Conservation (phyloP, 1,140 invertebrate species). For the Calephelis virginiensis region DNA sequence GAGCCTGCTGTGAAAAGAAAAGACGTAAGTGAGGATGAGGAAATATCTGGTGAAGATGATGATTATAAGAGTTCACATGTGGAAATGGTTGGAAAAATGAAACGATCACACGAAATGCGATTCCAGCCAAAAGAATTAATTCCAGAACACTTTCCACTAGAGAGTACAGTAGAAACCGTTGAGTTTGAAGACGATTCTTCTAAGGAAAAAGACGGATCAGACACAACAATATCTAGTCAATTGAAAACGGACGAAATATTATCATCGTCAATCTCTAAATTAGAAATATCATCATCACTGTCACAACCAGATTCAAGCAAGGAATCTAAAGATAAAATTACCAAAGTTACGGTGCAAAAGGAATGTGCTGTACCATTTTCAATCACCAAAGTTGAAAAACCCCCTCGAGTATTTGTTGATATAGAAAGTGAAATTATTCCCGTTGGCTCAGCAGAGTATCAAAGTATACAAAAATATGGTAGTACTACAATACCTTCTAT, state of each 20-base stretch:
- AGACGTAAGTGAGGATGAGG: slow-evolving; percentile 60
- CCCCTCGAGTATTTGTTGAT: slow-evolving; percentile 66
- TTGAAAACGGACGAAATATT: slow-evolving; percentile 65
- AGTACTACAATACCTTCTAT: slow-evolving; percentile 31
- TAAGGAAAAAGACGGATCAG: slow-evolving; percentile 63
- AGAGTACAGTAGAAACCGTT: slow-evolving; percentile 58
- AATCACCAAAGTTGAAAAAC: slow-evolving; percentile 61
- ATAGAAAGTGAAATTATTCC: slow-evolving; percentile 75
- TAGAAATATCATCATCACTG: slow-evolving; percentile 59
- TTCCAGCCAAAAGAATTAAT: slow-evolving; percentile 85
- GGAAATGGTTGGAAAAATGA: slow-evolving; percentile 85
- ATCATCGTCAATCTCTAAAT: slow-evolving; percentile 70
- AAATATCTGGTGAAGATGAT: slow-evolving; percentile 78
- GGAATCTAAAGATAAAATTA: slow-evolving; percentile 47
- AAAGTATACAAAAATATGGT: slow-evolving; percentile 63
- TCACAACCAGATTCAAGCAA: slow-evolving; percentile 56
- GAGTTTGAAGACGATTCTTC: slow-evolving; percentile 67
- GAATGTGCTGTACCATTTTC: slow-evolving; percentile 58
- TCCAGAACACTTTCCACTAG: slow-evolving; percentile 70
- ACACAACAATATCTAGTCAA: slow-evolving; percentile 69
- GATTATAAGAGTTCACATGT: slow-evolving; percentile 55
- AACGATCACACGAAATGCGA: slow-evolving; percentile 93
- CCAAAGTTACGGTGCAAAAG: slow-evolving; percentile 36
- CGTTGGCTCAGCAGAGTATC: slow-evolving; percentile 65
- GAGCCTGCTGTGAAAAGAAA: slow-evolving; percentile 48